Base-by-base conservation (phyloP, 2,797 vertebrate genomes). In the Linurgus olivaceus region DNA sequence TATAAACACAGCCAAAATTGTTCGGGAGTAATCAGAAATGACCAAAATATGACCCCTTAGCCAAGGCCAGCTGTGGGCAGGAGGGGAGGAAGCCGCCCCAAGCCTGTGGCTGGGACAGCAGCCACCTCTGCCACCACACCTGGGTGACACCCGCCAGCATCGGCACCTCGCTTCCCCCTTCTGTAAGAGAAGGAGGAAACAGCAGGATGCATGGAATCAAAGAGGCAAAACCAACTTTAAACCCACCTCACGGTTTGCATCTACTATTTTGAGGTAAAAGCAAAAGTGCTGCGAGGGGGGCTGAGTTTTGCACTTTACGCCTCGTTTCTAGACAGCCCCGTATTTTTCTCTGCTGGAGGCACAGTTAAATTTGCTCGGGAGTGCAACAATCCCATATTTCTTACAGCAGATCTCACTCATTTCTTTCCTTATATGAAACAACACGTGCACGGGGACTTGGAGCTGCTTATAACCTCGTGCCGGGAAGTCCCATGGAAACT, bases 1-100 rank as follows among this genome's bases (percentile, higher is more conserved):
- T 96, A 95, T 94, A 96, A 85, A 93, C 79, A 70, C 35, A 94
- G 95, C 89, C 72, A 92, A 90, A 96, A 93, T 86, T 81, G 85
- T 61, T 78, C 12, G 40, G 87, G 70, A 90, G 87, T 93, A 94
- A 88, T 95, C 95, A 86, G 94, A 93, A 93, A 81, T 94, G 93
- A 97, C 97, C 96, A 93, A 89, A 77, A 73, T 81, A 26, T 65
- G 93, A 86, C 77, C 76, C 57, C 38, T 20, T 11, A 28, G 79
- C 40, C 75, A 71, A 62, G 75, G 51, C 47, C 57, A 61, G 73
- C 88, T 89, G 59, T 2, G 17, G 42, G 40, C 58, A 70, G 42
- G 19, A 57, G 38, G 40, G 42, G 42, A 59, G 35, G 66, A 58
- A 62, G 52, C 33, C 26, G 17, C 66, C 67, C 25, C 31, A 6